Evolutionary conservation across 2,888 invertebrate species (phyloP).

Genomic region (Nezara viridula): DNA sequence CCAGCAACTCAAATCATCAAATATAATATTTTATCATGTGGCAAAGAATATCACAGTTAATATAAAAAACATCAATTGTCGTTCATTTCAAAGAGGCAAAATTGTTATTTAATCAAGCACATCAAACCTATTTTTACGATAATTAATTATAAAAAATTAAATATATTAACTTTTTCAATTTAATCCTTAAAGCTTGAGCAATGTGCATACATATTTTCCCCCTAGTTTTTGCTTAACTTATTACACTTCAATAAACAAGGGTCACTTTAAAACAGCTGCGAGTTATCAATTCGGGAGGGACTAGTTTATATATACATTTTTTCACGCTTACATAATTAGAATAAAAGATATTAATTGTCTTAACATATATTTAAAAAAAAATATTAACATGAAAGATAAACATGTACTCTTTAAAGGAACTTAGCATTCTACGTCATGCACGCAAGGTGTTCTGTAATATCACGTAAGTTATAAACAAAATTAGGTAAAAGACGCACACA

Average conservation of each 20-base stretch:
- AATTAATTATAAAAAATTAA: slow-evolving; percentile 55
- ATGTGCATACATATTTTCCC: slow-evolving; percentile 54
- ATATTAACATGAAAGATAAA: slow-evolving; percentile 50
- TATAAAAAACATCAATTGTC: slow-evolving; percentile 54
- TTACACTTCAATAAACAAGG: slow-evolving; percentile 44
- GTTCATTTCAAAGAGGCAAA: slow-evolving; percentile 54
- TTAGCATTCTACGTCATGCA: slow-evolving; percentile 56
- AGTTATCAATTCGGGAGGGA: slow-evolving; percentile 58
- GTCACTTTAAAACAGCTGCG: slow-evolving; percentile 54
- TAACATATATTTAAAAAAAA: slow-evolving; percentile 49
- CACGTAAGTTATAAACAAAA: slow-evolving; percentile 42
- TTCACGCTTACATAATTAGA: slow-evolving; percentile 13
- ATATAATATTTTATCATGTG: slow-evolving; percentile 36
- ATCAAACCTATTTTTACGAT: slow-evolving; percentile 51
- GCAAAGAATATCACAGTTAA: slow-evolving; percentile 59
- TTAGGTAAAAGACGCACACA: slow-evolving; percentile 17
- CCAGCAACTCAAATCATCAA: slow-evolving; percentile 52
- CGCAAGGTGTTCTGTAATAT: slow-evolving; percentile 39
- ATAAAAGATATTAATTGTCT: slow-evolving; percentile 55
- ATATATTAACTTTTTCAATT: slow-evolving; percentile 47
- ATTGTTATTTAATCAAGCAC: slow-evolving; percentile 52
- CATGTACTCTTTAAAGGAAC: slow-evolving; percentile 57
- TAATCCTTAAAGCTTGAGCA: slow-evolving; percentile 59
- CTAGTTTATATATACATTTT: slow-evolving; percentile 57
- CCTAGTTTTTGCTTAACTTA: slow-evolving; percentile 35